Evolutionary conservation across 2,797 vertebrate genomes (phyloP).

Genomic region (Bradypodion pumilum): DNA sequence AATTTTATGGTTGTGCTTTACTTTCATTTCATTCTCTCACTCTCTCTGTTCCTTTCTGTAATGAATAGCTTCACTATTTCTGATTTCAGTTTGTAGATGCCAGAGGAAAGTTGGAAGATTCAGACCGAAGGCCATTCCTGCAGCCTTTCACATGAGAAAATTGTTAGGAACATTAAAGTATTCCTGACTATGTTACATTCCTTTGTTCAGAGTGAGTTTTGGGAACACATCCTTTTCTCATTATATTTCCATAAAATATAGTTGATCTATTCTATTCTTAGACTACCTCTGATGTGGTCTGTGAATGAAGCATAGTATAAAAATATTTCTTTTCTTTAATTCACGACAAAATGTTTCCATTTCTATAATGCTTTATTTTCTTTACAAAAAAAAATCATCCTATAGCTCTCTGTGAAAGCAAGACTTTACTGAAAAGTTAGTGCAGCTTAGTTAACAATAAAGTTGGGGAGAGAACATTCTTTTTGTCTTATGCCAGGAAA

Average conservation of each 20-base stretch:
- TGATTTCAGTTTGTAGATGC: conserved; percentile 79
- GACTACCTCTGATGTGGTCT: conserved; percentile 88
- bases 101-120: conserved; percentile 80
- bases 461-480: conserved; percentile 13
- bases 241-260: conserved; percentile 96
- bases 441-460: conserved; percentile 60
- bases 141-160: conserved; percentile 93
- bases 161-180: conserved; percentile 84
- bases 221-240: conserved; percentile 97
- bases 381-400: conserved; percentile 74
- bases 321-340: conserved; percentile 80
- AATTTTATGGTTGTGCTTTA: conserved; percentile 15
- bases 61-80: conserved; percentile 79
- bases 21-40: neutral
- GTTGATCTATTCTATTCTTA: conserved; percentile 97
- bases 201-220: conserved; percentile 88
- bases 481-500: neutral
- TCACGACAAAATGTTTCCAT: conserved; percentile 85
- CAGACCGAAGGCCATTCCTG: conserved; percentile 77
- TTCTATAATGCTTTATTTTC: conserved; percentile 73
- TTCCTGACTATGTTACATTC: conserved; percentile 85
- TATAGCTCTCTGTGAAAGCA: conserved; percentile 78
- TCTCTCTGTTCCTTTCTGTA: conserved; percentile 40
- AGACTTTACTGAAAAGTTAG: conserved; percentile 71
- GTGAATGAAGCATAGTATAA: conserved; percentile 85